These are phyloP conservation scores for Cryptus armator DNA, from an alignment of 2,888 invertebrate species.

Conservation along the genomic window DNA sequence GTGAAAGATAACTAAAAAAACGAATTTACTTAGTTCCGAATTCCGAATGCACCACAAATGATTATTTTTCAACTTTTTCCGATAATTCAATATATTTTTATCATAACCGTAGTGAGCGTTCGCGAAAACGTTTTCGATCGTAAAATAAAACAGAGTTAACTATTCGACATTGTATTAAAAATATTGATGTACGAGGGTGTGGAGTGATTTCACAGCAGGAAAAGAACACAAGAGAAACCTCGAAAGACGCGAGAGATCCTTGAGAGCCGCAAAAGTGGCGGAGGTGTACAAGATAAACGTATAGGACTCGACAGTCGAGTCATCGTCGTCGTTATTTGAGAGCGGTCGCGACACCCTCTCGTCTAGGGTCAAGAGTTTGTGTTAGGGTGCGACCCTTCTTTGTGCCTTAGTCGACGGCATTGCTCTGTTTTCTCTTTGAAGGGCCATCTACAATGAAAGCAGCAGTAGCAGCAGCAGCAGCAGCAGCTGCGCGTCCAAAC, in stretches of 20 bases:
- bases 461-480: neutral
- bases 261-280: constrained; percentile 28
- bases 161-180: constrained; percentile 17
- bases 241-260: constrained; percentile 50
- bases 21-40: too few relatives aligned
- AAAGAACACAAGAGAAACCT: constrained; percentile 53
- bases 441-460: neutral
- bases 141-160: neutral
- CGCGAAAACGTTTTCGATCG: neutral
- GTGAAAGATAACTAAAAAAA: too few relatives aligned
- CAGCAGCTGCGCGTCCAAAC: neutral
- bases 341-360: constrained; percentile 39
- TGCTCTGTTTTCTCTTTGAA: constrained; percentile 17
- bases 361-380: constrained; percentile 57
- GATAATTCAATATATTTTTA: neutral
- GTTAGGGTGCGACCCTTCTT: constrained; percentile 55
- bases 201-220: constrained; percentile 23
- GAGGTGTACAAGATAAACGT: constrained; percentile 59
- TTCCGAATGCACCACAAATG: too few relatives aligned
- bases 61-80: neutral
- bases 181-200: constrained; percentile 31
- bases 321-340: constrained; percentile 34
- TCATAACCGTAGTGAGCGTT: neutral
- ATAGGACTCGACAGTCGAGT: constrained; percentile 49
- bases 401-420: constrained; percentile 35